These are phyloP conservation scores for Numida meleagris DNA, from an alignment of 2,113 vertebrate genomes.

Conservation along the genomic window DNA sequence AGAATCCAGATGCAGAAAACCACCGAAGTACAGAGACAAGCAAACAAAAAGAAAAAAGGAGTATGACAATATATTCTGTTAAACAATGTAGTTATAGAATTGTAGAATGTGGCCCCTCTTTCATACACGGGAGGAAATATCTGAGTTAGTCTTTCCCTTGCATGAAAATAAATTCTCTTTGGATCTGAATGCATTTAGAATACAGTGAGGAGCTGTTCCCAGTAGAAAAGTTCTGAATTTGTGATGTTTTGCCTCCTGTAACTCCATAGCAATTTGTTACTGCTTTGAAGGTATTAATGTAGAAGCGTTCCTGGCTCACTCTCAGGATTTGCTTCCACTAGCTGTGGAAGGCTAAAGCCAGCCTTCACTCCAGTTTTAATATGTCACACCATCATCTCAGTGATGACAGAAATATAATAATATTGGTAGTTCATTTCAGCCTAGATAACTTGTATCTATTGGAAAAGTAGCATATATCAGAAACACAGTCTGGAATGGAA, in stretches of 20 bases:
- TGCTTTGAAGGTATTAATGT: background rate
- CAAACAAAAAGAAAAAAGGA: background rate
- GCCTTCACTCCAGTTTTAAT: background rate
- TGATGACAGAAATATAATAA: background rate
- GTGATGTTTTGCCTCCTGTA: fast-evolving
- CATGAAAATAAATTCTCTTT: background rate
- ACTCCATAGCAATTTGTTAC: background rate
- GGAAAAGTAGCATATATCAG: background rate
- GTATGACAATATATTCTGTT: background rate
- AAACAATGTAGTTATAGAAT: background rate
- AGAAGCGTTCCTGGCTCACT: background rate
- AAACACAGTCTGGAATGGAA: background rate
- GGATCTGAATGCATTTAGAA: background rate
- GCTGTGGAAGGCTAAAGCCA: background rate
- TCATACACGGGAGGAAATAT: background rate
- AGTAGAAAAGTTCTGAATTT: background rate
- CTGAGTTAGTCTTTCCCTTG: background rate
- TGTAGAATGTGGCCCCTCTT: background rate
- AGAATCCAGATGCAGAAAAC: background rate
- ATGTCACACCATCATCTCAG: background rate
- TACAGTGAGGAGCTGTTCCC: background rate
- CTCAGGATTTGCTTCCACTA: background rate
- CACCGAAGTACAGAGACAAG: background rate
- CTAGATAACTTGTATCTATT: background rate
- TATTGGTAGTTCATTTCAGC: background rate